Conservation (phyloP, 2,113 vertebrate species). For the Mastomys natalensis region DNA sequence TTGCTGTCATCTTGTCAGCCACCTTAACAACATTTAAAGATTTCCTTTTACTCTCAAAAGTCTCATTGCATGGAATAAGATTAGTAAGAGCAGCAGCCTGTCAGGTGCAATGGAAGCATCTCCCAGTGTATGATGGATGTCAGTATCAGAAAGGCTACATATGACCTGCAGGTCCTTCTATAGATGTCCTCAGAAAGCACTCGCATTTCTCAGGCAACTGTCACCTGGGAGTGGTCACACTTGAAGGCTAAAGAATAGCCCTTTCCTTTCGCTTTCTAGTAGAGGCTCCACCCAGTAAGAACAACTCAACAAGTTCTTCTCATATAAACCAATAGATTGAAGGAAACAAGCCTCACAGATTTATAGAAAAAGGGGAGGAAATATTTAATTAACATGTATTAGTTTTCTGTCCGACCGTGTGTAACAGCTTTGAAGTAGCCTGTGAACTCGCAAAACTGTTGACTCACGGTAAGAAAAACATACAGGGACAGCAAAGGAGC, state of each 20-base stretch:
- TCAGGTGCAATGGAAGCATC: background rate
- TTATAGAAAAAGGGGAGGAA: background rate
- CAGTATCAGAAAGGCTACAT: background rate
- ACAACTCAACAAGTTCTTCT: background rate
- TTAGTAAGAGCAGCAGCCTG: background rate
- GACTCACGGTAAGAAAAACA: constrained; percentile 33
- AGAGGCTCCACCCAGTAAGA: background rate
- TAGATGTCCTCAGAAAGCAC: background rate
- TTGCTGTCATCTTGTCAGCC: background rate
- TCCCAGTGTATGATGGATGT: background rate
- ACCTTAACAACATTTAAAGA: background rate
- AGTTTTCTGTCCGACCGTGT: constrained; percentile 49
- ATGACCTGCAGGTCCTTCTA: background rate
- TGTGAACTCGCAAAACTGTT: constrained; percentile 1
- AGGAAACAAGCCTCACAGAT: constrained; percentile 9
- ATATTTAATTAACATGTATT: constrained; percentile 23
- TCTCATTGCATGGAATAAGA: background rate
- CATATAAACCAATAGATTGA: background rate
- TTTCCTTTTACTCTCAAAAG: background rate
- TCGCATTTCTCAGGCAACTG: background rate
- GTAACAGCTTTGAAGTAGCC: constrained; percentile 45
- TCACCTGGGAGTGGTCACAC: background rate
- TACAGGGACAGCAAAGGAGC: constrained; percentile 24
- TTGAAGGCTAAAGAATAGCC: background rate
- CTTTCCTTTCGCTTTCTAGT: constrained; percentile 13